A percentile compares a stretch with the other conserved stretches of the same genome.
Evolutionary conservation across 1,140 invertebrate species (phyloP).

Genomic region (Atta cephalotes): DNA sequence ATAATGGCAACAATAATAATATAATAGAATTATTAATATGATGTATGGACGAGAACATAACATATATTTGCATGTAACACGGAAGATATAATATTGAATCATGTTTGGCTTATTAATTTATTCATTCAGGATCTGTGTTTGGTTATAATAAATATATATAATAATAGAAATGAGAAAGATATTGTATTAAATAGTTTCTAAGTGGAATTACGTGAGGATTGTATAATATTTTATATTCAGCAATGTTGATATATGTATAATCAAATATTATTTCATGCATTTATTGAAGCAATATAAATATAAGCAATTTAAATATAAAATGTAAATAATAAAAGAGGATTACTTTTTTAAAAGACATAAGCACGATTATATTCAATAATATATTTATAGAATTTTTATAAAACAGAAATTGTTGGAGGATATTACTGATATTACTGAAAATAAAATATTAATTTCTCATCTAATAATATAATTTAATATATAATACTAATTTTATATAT

Average conservation of each 20-base stretch:
- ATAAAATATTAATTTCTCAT: neutral
- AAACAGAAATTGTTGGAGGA: neutral
- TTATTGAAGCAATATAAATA: neutral
- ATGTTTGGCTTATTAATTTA: slow-evolving; percentile 30
- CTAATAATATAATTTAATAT: neutral
- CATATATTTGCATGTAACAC: neutral
- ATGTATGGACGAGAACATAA: slow-evolving; percentile 13
- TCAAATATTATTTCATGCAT: neutral
- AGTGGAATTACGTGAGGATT: neutral
- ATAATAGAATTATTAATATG: slow-evolving; percentile 60
- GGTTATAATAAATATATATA: slow-evolving; percentile 14
- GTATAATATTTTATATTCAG: neutral
- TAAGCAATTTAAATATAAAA: neutral
- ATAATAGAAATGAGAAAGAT: neutral
- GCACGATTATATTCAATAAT: no score
- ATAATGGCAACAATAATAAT: slow-evolving; percentile 44
- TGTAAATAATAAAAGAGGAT: neutral
- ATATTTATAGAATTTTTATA: neutral
- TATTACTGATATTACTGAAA: neutral
- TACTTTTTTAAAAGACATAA: neutral
- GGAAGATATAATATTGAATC: slow-evolving; percentile 33
- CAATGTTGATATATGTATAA: neutral
- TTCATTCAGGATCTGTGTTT: neutral
- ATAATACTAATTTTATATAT: neutral
- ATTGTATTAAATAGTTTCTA: neutral